Conservation (phyloP, 2,888 invertebrate species). For the Campaea margaritaria region DNA sequence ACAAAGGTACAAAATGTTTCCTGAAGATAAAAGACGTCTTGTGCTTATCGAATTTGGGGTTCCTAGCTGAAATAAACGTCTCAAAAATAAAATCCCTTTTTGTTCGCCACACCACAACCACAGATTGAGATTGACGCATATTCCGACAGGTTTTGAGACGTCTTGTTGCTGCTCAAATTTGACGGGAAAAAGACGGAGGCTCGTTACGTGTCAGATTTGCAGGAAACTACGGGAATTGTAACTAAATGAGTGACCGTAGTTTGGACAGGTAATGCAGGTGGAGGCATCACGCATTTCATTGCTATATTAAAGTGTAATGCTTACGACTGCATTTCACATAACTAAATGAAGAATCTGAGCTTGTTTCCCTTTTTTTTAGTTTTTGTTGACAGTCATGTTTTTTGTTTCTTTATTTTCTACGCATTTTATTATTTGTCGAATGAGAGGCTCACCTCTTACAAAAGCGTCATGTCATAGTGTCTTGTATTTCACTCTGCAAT, state of each 20-base stretch:
- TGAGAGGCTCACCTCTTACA: too few relatives aligned
- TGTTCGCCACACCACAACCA: conserved; percentile 9
- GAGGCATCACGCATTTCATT: too few relatives aligned
- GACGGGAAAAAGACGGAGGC: conserved; percentile 70
- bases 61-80: neutral
- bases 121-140: conserved; percentile 60
- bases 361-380: too few relatives aligned
- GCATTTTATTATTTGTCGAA: too few relatives aligned
- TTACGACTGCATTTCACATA: too few relatives aligned
- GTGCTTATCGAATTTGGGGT: conserved; percentile 1
- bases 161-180: conserved; percentile 61
- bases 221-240: conserved; percentile 28
- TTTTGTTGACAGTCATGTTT: too few relatives aligned
- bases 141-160: conserved; percentile 43
- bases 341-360: too few relatives aligned
- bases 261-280: neutral
- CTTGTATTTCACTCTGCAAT: too few relatives aligned
- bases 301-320: too few relatives aligned
- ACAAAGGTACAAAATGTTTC: too few relatives aligned
- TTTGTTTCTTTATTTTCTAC: too few relatives aligned
- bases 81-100: conserved; percentile 11
- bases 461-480: too few relatives aligned
- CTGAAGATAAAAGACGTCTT: neutral
- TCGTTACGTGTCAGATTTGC: conserved; percentile 65
- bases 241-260: conserved; percentile 42